Evolutionary conservation across 2,888 invertebrate genomes (phyloP).

Genomic region (Agrotis exclamationis): DNA sequence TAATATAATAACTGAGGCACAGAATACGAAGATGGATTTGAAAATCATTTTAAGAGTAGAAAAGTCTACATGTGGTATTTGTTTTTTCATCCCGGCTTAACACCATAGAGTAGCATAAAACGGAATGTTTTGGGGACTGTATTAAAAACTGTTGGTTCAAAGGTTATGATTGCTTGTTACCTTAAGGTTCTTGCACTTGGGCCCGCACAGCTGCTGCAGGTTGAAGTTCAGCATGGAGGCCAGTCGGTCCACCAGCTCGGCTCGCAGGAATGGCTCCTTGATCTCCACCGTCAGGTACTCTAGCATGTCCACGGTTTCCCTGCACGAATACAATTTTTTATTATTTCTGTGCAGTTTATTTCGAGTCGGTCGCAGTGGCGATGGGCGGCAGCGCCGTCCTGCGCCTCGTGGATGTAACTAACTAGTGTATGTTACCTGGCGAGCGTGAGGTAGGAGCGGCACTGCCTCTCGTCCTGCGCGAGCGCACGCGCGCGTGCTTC

Average conservation of each 20-base stretch:
- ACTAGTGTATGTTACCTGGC: constrained; percentile 86
- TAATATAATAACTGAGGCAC: too few relatives aligned
- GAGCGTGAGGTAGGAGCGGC: constrained; percentile 97
- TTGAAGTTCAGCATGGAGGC: constrained; percentile 99
- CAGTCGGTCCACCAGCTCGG: constrained; percentile 97
- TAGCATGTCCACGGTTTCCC: constrained; percentile 99
- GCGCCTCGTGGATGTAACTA: too few relatives aligned
- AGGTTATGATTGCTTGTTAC: constrained; percentile 63
- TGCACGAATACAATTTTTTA: constrained; percentile 64
- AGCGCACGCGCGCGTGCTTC: constrained; percentile 95
- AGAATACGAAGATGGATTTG: too few relatives aligned
- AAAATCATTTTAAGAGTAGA: too few relatives aligned
- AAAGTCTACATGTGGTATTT: too few relatives aligned
- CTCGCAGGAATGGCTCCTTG: constrained; percentile 97
- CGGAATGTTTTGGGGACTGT: too few relatives aligned
- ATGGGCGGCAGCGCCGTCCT: too few relatives aligned
- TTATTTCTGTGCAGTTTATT: neutral
- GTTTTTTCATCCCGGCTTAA: too few relatives aligned
- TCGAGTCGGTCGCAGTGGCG: neutral
- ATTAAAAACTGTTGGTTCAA: too few relatives aligned
- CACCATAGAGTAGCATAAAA: too few relatives aligned
- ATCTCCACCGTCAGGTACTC: constrained; percentile 98
- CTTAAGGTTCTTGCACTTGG: constrained; percentile 98
- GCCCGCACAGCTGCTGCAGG: constrained; percentile 98
- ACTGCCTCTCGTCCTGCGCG: constrained; percentile 96